These are phyloP conservation scores for Coenonympha glycerion DNA, from an alignment of 2,888 invertebrate genomes.

Conservation along the genomic window DNA sequence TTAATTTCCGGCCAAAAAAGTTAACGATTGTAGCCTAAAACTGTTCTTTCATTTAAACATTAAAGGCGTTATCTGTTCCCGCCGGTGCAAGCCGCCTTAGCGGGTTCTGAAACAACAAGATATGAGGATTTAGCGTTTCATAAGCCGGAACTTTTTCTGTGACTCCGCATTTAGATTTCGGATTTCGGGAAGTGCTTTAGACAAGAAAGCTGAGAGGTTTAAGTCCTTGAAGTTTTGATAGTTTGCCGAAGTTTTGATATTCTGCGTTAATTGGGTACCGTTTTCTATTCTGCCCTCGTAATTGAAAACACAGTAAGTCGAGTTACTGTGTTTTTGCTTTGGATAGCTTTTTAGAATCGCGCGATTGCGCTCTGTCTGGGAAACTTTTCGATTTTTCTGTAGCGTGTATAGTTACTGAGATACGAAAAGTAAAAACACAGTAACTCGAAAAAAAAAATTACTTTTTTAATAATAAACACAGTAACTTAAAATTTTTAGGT, in stretches of 20 bases:
- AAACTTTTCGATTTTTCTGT: too few species aligned
- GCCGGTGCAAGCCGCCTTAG: constrained; percentile 6
- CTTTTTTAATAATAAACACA: too few species aligned
- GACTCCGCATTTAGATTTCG: constrained; percentile 7
- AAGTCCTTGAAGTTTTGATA: not conserved
- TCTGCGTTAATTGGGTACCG: not conserved
- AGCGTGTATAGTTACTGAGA: too few species aligned
- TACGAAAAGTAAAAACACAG: too few species aligned
- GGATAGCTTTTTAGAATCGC: too few species aligned
- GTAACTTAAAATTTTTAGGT: too few species aligned
- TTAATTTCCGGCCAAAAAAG: not conserved
- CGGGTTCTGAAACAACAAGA: constrained; percentile 20
- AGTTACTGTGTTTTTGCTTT: too few species aligned
- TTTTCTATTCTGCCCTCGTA: too few species aligned
- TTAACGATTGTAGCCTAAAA: not conserved
- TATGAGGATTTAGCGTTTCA: constrained; percentile 20
- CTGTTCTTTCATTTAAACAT: not conserved
- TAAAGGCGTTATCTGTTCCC: not conserved
- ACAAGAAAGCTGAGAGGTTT: not conserved
- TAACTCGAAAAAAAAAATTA: too few species aligned
- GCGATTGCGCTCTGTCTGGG: too few species aligned
- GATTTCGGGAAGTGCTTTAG: not conserved
- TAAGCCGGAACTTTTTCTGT: constrained; percentile 12
- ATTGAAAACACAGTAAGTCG: too few species aligned
- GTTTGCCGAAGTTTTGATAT: not conserved